These are phyloP conservation scores for Slavum lentiscoides DNA, from an alignment of 2,888 invertebrate species.

Conservation along the genomic window DNA sequence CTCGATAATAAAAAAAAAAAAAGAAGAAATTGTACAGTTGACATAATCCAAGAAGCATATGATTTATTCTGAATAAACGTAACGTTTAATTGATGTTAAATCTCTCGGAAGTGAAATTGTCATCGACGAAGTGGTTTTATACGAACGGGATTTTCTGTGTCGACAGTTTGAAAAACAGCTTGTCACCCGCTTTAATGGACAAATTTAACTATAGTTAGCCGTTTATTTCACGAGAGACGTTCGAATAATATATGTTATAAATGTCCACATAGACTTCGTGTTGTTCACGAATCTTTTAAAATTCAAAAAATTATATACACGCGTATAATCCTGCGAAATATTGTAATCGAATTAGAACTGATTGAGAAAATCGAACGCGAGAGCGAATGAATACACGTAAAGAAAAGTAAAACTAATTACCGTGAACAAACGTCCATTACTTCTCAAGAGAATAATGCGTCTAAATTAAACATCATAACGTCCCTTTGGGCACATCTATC, in stretches of 20 bases:
- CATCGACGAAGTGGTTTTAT: slow-evolving; percentile 24
- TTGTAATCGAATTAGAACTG: too few species aligned
- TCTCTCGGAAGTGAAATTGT: slow-evolving; percentile 8
- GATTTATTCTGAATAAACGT: neutral
- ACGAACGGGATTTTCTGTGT: neutral
- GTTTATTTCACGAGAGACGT: neutral
- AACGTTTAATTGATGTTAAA: slow-evolving; percentile 1
- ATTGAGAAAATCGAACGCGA: too few species aligned
- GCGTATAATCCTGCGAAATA: too few species aligned
- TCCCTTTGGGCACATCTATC: slow-evolving; percentile 25
- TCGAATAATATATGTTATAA: neutral
- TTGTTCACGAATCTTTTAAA: neutral
- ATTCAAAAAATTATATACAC: too few species aligned
- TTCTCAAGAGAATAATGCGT: slow-evolving; percentile 27
- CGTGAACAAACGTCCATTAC: neutral
- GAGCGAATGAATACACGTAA: too few species aligned
- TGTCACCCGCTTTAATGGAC: neutral
- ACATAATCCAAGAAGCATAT: too few species aligned
- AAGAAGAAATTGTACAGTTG: too few species aligned
- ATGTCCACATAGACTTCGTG: neutral
- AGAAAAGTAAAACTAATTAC: neutral
- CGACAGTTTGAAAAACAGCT: slow-evolving; percentile 35
- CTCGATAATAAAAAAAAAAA: too few species aligned
- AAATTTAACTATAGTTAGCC: neutral
- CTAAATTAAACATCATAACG: slow-evolving; percentile 21